A percentile compares a stretch with the other conserved stretches of the same genome.
These are phyloP conservation scores for Cuculus canorus DNA, from an alignment of 2,797 vertebrate genomes.

Conservation along the genomic window DNA sequence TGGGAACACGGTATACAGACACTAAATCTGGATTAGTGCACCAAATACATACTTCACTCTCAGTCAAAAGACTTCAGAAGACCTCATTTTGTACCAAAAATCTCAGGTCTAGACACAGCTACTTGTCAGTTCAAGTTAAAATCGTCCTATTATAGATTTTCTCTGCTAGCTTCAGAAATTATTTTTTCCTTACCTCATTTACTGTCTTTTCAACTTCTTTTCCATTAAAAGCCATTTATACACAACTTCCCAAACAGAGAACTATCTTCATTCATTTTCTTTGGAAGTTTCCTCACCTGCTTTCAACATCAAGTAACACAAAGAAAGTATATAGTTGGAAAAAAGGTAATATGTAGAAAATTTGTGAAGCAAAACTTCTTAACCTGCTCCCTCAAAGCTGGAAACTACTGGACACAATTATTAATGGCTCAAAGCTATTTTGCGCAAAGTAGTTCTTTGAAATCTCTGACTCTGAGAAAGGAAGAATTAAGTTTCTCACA, in stretches of 20 bases:
- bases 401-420: neutral
- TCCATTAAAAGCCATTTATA: neutral
- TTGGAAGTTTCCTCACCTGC: neutral
- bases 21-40: neutral
- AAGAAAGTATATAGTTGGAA: neutral
- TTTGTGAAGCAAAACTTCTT: neutral
- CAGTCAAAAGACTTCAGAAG: neutral
- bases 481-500: neutral
- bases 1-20: neutral
- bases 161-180: neutral
- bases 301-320: rapidly evolving
- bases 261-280: neutral
- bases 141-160: neutral
- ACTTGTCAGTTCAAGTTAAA: neutral
- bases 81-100: neutral
- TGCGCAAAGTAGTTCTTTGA: neutral
- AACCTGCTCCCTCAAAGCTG: neutral
- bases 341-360: neutral
- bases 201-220: neutral
- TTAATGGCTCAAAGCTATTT: neutral
- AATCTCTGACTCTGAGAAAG: neutral
- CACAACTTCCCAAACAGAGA: neutral
- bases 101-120: neutral
- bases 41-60: neutral
- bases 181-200: neutral